phyloP scores from a whole-genome alignment of 53 echinoderm and acorn worm species.

The Holothuria leucospilota region DNA sequence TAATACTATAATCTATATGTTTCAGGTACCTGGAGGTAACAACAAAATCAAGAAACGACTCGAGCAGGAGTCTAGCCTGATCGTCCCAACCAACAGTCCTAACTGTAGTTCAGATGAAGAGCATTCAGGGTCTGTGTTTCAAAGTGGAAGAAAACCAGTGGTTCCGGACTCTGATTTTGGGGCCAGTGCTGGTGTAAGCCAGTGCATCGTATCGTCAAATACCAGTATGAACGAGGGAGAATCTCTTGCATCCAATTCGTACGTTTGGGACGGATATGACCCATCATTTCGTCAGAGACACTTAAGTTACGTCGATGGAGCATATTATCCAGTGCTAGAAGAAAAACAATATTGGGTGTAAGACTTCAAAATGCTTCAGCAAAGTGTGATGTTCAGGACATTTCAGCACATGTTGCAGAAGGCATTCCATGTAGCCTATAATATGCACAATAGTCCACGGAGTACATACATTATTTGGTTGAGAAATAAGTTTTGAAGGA shows the following conservation, averaged over 20 bases:
- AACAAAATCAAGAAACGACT: too few species aligned
- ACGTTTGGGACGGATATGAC: constrained; percentile 94
- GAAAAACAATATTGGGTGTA: constrained; percentile 89
- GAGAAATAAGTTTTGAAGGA: too few species aligned
- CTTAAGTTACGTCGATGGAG: constrained; percentile 75
- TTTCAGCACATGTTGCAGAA: too few species aligned
- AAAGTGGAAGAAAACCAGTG: constrained; percentile 39
- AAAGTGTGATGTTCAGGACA: too few species aligned
- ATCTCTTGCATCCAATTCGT: constrained; percentile 68
- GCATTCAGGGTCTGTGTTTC: constrained; percentile 38
- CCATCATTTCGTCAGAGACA: constrained; percentile 65
- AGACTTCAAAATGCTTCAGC: background rate
- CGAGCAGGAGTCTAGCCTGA: constrained; percentile 52
- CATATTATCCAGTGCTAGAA: constrained; percentile 78
- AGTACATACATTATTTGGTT: too few species aligned
- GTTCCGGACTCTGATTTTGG: constrained; percentile 85
- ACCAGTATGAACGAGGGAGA: constrained; percentile 66
- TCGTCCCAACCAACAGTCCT: constrained; percentile 92
- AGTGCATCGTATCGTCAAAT: constrained; percentile 87
- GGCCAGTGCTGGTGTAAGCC: constrained; percentile 89
- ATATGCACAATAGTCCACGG: too few species aligned
- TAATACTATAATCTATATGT: too few species aligned
- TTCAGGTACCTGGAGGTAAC: too few species aligned
- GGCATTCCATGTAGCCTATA: too few species aligned
- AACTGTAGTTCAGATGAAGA: constrained; percentile 66